Percentiles rank a stretch among this genome's conserved stretches.
Conservation (phyloP, 2,113 vertebrate species). For the Carassius carassius region DNA sequence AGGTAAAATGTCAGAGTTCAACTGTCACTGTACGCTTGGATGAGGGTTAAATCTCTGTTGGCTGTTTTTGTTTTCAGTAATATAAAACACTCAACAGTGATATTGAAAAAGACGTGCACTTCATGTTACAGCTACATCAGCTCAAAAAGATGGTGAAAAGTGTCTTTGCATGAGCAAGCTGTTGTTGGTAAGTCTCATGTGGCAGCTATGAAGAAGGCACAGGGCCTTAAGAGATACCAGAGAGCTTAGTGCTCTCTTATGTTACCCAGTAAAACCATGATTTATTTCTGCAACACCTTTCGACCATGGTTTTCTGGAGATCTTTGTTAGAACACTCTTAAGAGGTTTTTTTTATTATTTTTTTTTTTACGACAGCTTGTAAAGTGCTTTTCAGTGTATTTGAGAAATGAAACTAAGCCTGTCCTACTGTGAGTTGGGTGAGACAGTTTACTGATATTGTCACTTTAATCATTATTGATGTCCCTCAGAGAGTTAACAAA, state of each 20-base stretch:
- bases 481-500: not conserved
- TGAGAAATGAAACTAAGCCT: constrained; percentile 67
- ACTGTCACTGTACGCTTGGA: not conserved
- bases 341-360: too few relatives aligned
- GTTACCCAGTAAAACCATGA: constrained; percentile 33
- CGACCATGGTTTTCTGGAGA: not conserved
- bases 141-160: not conserved
- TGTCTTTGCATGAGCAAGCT: not conserved
- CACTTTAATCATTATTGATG: not conserved
- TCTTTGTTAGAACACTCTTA: constrained; percentile 55
- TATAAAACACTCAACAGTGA: not conserved
- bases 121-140: not conserved
- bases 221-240: not conserved
- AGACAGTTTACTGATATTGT: not conserved
- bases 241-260: not conserved
- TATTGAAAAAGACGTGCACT: not conserved
- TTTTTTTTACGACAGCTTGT: constrained; percentile 61
- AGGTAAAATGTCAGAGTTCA: not conserved
- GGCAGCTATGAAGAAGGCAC: not conserved
- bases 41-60: not conserved
- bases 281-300: constrained; percentile 4
- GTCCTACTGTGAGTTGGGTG: constrained; percentile 49
- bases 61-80: not conserved
- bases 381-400: constrained; percentile 66
- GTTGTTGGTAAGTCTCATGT: not conserved